Evolutionary conservation across 2,888 invertebrate species (phyloP), one percentile per base, ranked within the genome.

Genomic region (Spodoptera picta): DNA sequence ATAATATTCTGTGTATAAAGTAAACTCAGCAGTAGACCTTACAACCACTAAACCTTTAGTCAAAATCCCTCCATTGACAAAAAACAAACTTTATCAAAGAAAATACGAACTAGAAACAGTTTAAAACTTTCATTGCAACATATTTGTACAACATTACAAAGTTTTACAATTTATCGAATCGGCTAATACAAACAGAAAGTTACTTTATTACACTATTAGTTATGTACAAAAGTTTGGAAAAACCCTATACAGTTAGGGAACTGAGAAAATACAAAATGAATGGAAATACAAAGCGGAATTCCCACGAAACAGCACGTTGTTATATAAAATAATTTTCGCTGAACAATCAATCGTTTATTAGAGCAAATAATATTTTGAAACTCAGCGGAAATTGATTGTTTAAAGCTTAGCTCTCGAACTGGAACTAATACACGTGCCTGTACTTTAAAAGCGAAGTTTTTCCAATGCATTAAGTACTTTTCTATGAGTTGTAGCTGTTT

Each of bases 331-430:
- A 54, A 57, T 66, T 73, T 63, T 77, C 58, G 11, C 49, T 64
- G 59, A 71, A 56, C 65, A 62, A 78, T 78, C 75, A 77, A 75
- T 78, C 64, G 72, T 66, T 65, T 58, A 53, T 58, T 50, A 50
- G 36, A 60, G 57, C 46, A 58, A 73, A 67, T 69, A 60, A 43
- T 14, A 31, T 48, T 60, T 65, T 58, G 55, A 55, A 60, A 61
- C 43, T 52, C 10, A 51, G 50, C 53, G 51, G 23, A 60, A 70
- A 59, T 52, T 54, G 47, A 45, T 61, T 27, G 51, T 50, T 52
- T 65, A 45, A 48, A 54, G 23, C 47, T 68, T 55, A 54, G 53
- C 46, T 60, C 19, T 51, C n/a, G 49, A 58, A 11, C 31, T 54
- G 14, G 10, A 53, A 57, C 49, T 4, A 31, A 42, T 50, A 24